Evolutionary conservation across 2,113 vertebrate genomes (phyloP).

Genomic region (Corythornis madagascariensis): DNA sequence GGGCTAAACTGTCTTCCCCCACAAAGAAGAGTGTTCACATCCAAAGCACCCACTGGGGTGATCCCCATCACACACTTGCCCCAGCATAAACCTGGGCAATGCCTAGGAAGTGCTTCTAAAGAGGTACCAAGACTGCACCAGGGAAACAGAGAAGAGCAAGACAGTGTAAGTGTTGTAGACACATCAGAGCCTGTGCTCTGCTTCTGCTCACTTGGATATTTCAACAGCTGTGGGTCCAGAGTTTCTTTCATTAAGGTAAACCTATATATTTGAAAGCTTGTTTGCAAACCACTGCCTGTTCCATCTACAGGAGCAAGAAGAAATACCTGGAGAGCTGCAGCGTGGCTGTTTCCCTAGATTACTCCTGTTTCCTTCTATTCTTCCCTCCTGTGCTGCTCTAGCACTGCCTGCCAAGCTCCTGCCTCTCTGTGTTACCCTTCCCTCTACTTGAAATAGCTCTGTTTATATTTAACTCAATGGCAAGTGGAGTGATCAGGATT

Average conservation of each 20-base stretch:
- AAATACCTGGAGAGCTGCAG: neutral
- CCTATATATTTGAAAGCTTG: neutral
- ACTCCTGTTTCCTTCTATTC: neutral
- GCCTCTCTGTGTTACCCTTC: neutral
- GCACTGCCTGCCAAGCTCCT: too few relatives aligned
- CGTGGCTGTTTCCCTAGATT: neutral
- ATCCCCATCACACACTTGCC: neutral
- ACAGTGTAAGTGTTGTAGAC: accelerated
- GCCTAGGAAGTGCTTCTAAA: neutral
- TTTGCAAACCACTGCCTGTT: neutral
- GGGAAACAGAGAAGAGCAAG: neutral
- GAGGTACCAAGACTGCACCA: neutral
- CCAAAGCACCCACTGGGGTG: neutral
- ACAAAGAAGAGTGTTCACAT: neutral
- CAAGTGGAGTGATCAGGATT: neutral
- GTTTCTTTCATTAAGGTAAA: neutral
- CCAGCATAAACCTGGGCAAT: neutral
- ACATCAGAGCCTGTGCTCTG: neutral
- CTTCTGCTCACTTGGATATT: neutral
- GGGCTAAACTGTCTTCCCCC: neutral
- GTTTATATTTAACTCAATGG: neutral
- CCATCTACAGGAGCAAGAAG: neutral
- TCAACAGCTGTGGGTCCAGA: neutral
- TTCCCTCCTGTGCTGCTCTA: neutral
- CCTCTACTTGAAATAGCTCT: neutral